These are phyloP conservation scores for Lagorchestes hirsutus DNA, from an alignment of 2,797 vertebrate genomes.

Conservation along the genomic window DNA sequence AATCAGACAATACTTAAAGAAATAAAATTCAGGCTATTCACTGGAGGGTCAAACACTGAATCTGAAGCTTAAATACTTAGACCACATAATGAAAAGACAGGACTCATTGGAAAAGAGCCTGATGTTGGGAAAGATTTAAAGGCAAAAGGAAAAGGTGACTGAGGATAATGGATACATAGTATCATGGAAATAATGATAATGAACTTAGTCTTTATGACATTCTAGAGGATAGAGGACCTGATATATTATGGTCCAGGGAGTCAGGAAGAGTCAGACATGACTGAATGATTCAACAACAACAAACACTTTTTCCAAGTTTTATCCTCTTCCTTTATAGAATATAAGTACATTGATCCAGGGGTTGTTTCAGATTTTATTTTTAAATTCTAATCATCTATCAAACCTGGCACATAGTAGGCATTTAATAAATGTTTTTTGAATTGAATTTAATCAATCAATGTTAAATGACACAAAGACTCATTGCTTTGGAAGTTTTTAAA, in stretches of 20 bases:
- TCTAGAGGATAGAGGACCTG: background rate
- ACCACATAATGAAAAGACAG: background rate
- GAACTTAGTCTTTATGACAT: background rate
- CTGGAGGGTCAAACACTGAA: background rate
- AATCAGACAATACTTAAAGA: background rate
- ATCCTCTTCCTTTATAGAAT: background rate
- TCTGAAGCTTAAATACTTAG: background rate
- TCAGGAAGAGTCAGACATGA: background rate
- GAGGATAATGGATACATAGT: background rate
- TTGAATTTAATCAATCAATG: background rate
- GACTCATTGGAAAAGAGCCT: background rate
- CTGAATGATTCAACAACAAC: background rate
- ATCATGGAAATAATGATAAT: background rate
- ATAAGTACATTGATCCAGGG: background rate
- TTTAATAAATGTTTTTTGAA: background rate
- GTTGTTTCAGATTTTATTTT: background rate
- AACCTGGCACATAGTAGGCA: background rate
- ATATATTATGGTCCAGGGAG: background rate
- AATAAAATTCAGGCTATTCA: background rate
- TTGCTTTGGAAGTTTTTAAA: background rate
- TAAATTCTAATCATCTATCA: background rate
- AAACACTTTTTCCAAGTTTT: background rate
- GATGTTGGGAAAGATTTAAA: background rate
- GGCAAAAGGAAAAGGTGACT: background rate
- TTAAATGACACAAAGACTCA: background rate